Percentiles rank a stretch among this genome's conserved stretches.
Conservation (phyloP, 2,113 vertebrate genomes). For the Chionodraco myersi region DNA sequence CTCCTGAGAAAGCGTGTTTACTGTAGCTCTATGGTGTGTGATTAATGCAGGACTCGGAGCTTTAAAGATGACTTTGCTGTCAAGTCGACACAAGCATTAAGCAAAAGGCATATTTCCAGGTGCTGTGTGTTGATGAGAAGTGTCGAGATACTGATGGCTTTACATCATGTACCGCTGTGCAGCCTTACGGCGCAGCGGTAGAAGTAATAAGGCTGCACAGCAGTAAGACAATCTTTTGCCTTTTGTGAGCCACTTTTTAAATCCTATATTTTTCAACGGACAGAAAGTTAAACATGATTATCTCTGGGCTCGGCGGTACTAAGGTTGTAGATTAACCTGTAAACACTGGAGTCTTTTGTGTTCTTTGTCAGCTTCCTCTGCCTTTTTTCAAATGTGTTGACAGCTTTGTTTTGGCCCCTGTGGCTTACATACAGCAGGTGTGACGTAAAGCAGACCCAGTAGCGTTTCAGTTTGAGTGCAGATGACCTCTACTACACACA, state of each 20-base stretch:
- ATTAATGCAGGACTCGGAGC: constrained; percentile 26
- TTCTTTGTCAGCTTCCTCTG: not conserved
- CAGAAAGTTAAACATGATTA: not conserved
- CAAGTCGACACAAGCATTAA: constrained; percentile 5
- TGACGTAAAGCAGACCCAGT: not conserved
- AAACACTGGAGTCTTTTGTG: not conserved
- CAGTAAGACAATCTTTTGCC: not conserved
- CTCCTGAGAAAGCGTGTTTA: constrained; percentile 40
- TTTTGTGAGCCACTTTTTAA: constrained; percentile 16
- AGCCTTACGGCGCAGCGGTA: constrained; percentile 8
- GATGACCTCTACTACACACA: not conserved
- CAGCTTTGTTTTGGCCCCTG: not conserved
- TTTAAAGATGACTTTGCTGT: constrained; percentile 18
- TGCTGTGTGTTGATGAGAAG: constrained; percentile 18
- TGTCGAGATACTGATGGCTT: constrained; percentile 7
- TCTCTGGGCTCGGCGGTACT: not conserved
- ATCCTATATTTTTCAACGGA: constrained; percentile 27
- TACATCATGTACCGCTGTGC: constrained; percentile 16
- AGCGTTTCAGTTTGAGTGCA: not conserved
- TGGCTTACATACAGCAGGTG: not conserved
- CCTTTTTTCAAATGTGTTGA: constrained; percentile 2
- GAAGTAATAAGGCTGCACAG: constrained; percentile 9
- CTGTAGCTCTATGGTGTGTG: constrained; percentile 35
- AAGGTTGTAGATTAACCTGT: not conserved
- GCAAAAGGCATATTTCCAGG: constrained; percentile 1